Evolutionary conservation across 2,888 invertebrate species (phyloP).

Genomic region (Achlya flavicornis): DNA sequence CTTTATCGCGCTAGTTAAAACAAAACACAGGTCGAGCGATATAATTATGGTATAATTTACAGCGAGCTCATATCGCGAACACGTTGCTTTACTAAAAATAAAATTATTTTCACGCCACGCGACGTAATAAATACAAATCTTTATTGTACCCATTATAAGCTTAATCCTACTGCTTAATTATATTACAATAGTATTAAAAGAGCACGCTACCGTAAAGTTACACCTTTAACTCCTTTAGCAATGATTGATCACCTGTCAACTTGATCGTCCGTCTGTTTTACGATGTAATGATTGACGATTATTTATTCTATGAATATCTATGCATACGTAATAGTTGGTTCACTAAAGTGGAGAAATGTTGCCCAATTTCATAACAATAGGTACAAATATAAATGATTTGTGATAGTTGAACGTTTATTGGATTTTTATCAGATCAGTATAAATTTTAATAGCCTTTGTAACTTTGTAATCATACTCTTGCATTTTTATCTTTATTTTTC

Average conservation of each 20-base stretch:
- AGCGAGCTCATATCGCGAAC: constrained; percentile 67
- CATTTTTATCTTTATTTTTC: too few relatives aligned
- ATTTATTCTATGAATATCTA: constrained; percentile 23
- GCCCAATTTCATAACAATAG: constrained; percentile 10
- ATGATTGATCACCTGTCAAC: constrained; percentile 39
- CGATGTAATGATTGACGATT: constrained; percentile 34
- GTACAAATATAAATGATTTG: neutral
- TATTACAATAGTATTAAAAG: constrained; percentile 30
- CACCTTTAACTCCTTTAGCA: constrained; percentile 21
- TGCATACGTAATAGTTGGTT: constrained; percentile 1
- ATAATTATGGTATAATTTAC: constrained; percentile 78
- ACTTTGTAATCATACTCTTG: too few relatives aligned
- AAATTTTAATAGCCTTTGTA: neutral
- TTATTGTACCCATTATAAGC: constrained; percentile 57
- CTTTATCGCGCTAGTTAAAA: constrained; percentile 60
- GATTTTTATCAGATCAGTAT: constrained; percentile 12
- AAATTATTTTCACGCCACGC: constrained; percentile 66
- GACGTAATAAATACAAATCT: constrained; percentile 66
- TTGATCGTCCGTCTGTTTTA: constrained; percentile 42
- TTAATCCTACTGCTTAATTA: constrained; percentile 52
- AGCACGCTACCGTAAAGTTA: constrained; percentile 28
- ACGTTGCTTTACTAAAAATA: constrained; percentile 70
- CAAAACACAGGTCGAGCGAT: constrained; percentile 60
- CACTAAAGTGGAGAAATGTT: constrained; percentile 3
- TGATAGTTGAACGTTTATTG: constrained; percentile 10